A percentile compares a stretch with the other conserved stretches of the same genome.
Evolutionary conservation across 2,113 vertebrate genomes (phyloP).

Genomic region (Corynorhinus townsendii): DNA sequence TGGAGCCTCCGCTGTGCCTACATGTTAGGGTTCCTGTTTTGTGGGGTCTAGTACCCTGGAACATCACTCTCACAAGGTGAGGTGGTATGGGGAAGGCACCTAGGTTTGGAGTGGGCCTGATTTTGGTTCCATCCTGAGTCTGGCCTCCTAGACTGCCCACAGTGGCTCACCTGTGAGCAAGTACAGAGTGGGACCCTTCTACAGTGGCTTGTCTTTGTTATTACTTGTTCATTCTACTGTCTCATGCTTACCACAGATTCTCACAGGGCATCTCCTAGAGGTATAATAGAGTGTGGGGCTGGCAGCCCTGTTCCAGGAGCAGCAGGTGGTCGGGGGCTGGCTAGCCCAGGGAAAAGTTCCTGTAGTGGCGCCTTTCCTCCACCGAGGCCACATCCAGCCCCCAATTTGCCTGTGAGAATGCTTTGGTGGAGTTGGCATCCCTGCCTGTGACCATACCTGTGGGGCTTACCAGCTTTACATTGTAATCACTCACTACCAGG

Average conservation of each 20-base stretch:
- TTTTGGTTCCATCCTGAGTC: not conserved
- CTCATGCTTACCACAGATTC: not conserved
- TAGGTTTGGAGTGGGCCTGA: not conserved
- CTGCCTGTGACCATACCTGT: too few relatives aligned
- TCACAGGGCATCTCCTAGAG: not conserved
- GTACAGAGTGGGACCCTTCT: not conserved
- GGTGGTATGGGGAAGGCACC: not conserved
- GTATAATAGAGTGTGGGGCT: not conserved
- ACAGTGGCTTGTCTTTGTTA: not conserved
- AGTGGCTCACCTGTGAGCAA: not conserved
- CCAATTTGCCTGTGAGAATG: not conserved
- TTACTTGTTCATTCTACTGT: not conserved
- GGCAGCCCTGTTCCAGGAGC: too few relatives aligned
- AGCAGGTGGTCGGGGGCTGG: too few relatives aligned
- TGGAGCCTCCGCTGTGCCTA: not conserved
- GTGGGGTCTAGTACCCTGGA: not conserved
- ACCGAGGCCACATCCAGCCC: not conserved
- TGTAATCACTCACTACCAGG: fast-evolving
- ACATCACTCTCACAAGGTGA: not conserved
- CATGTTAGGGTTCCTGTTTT: not conserved
- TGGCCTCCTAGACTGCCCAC: not conserved
- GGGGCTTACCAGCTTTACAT: not conserved
- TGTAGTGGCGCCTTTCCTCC: not conserved
- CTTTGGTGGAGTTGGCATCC: not conserved
- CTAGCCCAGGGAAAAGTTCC: not conserved